Base-by-base conservation (phyloP, 2,113 vertebrate genomes). In the Oenanthe oenanthe region DNA sequence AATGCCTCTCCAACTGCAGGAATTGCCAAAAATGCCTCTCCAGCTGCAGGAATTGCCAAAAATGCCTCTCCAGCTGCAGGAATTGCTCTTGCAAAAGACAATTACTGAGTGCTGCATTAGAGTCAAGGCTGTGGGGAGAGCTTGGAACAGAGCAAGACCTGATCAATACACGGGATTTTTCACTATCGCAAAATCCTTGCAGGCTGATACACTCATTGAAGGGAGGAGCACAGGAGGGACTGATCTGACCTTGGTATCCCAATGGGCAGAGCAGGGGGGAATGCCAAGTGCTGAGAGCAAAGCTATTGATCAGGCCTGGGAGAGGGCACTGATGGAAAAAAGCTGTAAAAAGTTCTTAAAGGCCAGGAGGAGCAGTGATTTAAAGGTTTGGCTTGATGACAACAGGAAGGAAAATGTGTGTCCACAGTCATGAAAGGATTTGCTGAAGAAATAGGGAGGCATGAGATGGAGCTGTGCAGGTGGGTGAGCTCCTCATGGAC, bases 281-380 rank as follows among this genome's bases (percentile, higher is more conserved):
- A 85, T 68, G 96, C 95, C 97, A 97, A 86, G n/a, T 0, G 2
- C 85, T 89, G 53, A 95, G 92, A 97, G 93, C 85, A 67, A 25
- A 95, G 92, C 89, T 89, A 93, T 92, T 57, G 97, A 96, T 96
- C 28, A 47, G 83, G 50, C n/a, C 45, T 63, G 74, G 63, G 82
- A 75, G 50, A 80, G 72, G 88, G 63, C 32, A 75, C 61, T 60
- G 90, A 53, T 0, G 2, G 47, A 31, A 28, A 91, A 4, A 61
- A 76, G 80, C 78, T 63, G n/a, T 31, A 85, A 79, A 85, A 53
- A 29, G 54, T 89, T 91, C 85, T 71, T 94, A 68, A 92, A 40
- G 65, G 85, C 77, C 66, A 34, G 50, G 74, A 80, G 47, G 34
- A 88, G 78, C 38, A n/a, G 24, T 13, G 66, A 83, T 76, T 84